phyloP scores from a whole-genome alignment of 2,113 vertebrate species.

The Melanotaenia duboulayi region DNA sequence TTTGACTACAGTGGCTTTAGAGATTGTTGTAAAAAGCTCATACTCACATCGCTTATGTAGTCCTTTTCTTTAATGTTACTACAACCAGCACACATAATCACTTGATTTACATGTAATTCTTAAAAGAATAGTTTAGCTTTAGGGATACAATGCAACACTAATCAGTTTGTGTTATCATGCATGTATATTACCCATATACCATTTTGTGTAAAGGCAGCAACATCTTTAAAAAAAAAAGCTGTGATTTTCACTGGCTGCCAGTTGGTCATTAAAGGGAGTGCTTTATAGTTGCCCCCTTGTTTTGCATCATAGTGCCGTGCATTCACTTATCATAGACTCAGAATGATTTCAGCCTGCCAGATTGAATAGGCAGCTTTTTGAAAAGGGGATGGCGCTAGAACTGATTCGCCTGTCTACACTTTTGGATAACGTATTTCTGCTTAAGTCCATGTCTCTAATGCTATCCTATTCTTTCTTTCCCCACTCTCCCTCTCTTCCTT shows the following conservation, averaged over 20 bases:
- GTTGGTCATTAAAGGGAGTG: conserved; percentile 56
- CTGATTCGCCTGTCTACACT: conserved; percentile 66
- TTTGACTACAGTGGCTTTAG: conserved; percentile 14
- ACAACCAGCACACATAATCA: conserved; percentile 16
- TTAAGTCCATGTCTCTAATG: conserved; percentile 64
- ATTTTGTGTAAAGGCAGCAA: conserved; percentile 35
- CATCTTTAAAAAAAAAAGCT: conserved; percentile 18
- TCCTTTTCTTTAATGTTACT: conserved; percentile 1
- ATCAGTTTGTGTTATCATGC: not conserved
- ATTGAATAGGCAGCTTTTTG: conserved; percentile 60
- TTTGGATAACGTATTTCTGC: conserved; percentile 46
- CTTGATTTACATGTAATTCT: conserved; percentile 5
- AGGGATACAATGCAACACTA: not conserved
- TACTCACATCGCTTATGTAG: conserved; percentile 33
- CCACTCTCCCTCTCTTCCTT: conserved; percentile 55
- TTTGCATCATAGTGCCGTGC: conserved; percentile 29
- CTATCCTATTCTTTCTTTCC: conserved; percentile 50
- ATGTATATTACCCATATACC: conserved; percentile 6
- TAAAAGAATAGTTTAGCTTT: conserved; percentile 12
- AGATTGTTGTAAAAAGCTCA: conserved; percentile 9
- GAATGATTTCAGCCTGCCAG: conserved; percentile 44
- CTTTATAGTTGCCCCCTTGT: conserved; percentile 44
- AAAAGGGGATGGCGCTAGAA: conserved; percentile 64
- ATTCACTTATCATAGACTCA: conserved; percentile 35
- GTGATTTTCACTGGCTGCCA: conserved; percentile 60